These are phyloP conservation scores for Pelodytes ibericus DNA, from an alignment of 2,797 vertebrate genomes.

Conservation along the genomic window DNA sequence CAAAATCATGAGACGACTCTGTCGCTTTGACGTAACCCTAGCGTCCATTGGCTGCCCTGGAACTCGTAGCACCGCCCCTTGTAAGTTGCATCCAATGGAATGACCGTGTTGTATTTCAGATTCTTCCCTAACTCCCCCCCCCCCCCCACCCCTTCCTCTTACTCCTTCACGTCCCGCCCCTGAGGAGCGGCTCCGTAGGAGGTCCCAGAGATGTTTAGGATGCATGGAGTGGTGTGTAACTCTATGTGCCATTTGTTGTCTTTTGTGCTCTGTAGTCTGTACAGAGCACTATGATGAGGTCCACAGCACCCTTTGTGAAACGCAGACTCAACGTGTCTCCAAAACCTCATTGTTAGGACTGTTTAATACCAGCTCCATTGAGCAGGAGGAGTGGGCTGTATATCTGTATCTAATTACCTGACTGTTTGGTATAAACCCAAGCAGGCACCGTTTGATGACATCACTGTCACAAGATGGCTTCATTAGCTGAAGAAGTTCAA, in stretches of 20 bases:
- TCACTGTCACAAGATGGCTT: background rate
- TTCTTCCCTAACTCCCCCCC: constrained; percentile 32
- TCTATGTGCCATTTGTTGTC: constrained; percentile 45
- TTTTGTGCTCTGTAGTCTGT: constrained; percentile 31
- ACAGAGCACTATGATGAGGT: background rate
- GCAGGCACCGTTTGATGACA: background rate
- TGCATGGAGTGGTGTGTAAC: constrained; percentile 40
- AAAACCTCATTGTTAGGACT: background rate
- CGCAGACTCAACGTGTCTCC: constrained; percentile 17
- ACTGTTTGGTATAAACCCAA: too few species aligned
- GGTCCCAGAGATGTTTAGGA: constrained; percentile 36
- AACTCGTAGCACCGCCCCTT: constrained; percentile 74
- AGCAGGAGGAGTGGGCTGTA: background rate
- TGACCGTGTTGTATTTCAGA: constrained; percentile 67
- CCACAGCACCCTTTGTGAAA: constrained; percentile 45
- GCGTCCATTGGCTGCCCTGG: constrained; percentile 73
- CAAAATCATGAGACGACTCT: constrained; percentile 78
- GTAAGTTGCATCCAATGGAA: constrained; percentile 72
- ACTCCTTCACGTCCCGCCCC: constrained; percentile 56
- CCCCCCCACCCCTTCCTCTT: constrained; percentile 44
- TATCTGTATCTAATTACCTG: too few species aligned
- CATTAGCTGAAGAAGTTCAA: background rate
- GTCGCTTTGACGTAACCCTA: constrained; percentile 81
- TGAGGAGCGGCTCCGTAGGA: constrained; percentile 37
- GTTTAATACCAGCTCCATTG: background rate